These are phyloP conservation scores for Lottia gigantea DNA, from an alignment of 2,888 invertebrate species.

Conservation along the genomic window DNA sequence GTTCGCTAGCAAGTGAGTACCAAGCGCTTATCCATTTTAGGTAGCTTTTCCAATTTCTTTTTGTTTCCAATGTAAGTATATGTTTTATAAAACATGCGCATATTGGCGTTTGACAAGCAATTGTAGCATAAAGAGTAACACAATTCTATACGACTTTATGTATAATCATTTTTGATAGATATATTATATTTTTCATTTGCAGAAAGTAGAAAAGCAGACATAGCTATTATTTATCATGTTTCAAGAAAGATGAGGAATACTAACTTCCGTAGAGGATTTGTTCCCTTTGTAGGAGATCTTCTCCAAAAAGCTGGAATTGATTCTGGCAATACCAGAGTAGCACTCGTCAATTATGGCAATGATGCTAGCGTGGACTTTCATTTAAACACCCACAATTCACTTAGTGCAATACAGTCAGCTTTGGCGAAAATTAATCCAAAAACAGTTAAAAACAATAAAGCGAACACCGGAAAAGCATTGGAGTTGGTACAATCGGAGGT, in stretches of 20 bases:
- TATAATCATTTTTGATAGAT: no score
- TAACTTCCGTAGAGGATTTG: constrained; percentile 35
- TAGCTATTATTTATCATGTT: constrained; percentile 40
- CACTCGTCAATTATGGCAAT: constrained; percentile 62
- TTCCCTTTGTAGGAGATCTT: constrained; percentile 35
- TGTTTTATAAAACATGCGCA: no score
- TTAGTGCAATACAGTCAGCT: constrained; percentile 32
- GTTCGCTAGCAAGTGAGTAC: constrained; percentile 5
- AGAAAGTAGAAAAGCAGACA: constrained; percentile 37
- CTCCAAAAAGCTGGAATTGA: constrained; percentile 37
- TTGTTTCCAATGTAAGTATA: no score
- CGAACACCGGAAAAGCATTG: constrained; percentile 29
- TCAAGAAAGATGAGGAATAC: constrained; percentile 35
- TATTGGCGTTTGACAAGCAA: no score
- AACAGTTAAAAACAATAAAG: constrained; percentile 25
- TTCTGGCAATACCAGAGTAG: constrained; percentile 45
- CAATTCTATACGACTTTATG: no score
- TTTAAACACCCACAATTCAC: constrained; percentile 35
- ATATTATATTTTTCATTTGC: constrained; percentile 21
- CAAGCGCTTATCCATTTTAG: no score
- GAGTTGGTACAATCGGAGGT: constrained; percentile 32
- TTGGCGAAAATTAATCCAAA: constrained; percentile 33
- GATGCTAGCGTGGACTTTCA: constrained; percentile 43
- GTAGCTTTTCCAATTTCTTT: no score
- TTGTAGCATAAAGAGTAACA: no score